Evolutionary conservation across 2,888 invertebrate genomes (phyloP).

Genomic region (Spicauda simplicius): DNA sequence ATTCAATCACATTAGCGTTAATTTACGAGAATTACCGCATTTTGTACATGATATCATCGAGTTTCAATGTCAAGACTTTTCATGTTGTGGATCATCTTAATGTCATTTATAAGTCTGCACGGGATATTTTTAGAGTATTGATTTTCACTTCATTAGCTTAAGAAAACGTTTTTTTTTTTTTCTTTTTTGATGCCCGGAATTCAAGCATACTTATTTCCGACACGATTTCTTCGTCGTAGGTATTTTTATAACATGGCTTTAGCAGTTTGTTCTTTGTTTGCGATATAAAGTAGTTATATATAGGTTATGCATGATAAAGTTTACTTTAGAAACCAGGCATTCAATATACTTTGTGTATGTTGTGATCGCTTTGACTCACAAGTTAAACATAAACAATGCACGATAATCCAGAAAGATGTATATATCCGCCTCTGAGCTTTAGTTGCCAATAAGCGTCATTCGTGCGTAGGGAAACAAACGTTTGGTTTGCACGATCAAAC

Average conservation of each 20-base stretch:
- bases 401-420: slow-evolving; percentile 31
- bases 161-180: slow-evolving; percentile 20
- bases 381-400: slow-evolving; percentile 14
- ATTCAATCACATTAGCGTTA: slow-evolving; percentile 57
- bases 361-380: slow-evolving; percentile 15
- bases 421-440: slow-evolving; percentile 12
- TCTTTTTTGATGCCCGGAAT: background rate
- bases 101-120: slow-evolving; percentile 10
- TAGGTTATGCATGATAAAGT: background rate
- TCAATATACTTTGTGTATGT: background rate
- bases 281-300: background rate
- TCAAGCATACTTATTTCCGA: slow-evolving; percentile 9
- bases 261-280: background rate
- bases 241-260: background rate
- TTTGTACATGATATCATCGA: slow-evolving; percentile 53
- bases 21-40: slow-evolving; percentile 54
- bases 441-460: slow-evolving; percentile 27
- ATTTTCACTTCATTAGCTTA: slow-evolving; percentile 29
- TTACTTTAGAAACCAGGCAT: too few relatives aligned
- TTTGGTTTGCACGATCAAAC: slow-evolving; percentile 2
- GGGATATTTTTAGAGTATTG: slow-evolving; percentile 19
- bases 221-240: slow-evolving; percentile 2
- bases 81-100: slow-evolving; percentile 10
- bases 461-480: slow-evolving; percentile 15
- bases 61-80: slow-evolving; percentile 49